phyloP scores from a whole-genome alignment of 2,888 invertebrate species.

The Rhorus exstirpatorius region DNA sequence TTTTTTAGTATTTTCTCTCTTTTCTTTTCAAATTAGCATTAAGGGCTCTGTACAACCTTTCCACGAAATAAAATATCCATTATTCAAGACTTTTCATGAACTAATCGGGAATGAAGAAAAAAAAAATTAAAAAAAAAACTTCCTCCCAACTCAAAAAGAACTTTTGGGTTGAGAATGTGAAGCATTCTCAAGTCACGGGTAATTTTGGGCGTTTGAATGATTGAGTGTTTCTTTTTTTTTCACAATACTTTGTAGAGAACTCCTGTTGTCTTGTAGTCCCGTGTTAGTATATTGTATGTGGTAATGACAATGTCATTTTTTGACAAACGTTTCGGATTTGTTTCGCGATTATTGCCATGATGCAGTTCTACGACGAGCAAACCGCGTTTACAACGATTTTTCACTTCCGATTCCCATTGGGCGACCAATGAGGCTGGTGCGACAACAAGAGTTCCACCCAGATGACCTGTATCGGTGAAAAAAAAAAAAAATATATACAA shows the following conservation, averaged over 20 bases:
- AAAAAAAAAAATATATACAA: neutral
- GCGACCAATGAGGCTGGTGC: slow-evolving; percentile 96
- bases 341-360: slow-evolving; percentile 93
- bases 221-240: neutral
- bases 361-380: slow-evolving; percentile 89
- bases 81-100: neutral
- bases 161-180: too few species aligned
- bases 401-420: slow-evolving; percentile 96
- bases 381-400: slow-evolving; percentile 88
- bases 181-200: neutral
- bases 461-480: slow-evolving; percentile 78
- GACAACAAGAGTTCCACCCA: slow-evolving; percentile 94
- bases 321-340: slow-evolving; percentile 87
- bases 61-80: neutral
- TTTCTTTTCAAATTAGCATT: neutral
- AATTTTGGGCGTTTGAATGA: neutral
- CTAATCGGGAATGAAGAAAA: too few species aligned
- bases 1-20: neutral
- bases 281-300: slow-evolving; percentile 92
- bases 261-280: slow-evolving; percentile 87
- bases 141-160: too few species aligned
- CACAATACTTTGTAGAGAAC: slow-evolving; percentile 83
- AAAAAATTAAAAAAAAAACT: too few species aligned
- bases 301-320: slow-evolving; percentile 94
- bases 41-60: too few species aligned